These are phyloP conservation scores for Paragorgia papillata DNA, from an alignment of 92 coral and sea anemone species.

Conservation along the genomic window DNA sequence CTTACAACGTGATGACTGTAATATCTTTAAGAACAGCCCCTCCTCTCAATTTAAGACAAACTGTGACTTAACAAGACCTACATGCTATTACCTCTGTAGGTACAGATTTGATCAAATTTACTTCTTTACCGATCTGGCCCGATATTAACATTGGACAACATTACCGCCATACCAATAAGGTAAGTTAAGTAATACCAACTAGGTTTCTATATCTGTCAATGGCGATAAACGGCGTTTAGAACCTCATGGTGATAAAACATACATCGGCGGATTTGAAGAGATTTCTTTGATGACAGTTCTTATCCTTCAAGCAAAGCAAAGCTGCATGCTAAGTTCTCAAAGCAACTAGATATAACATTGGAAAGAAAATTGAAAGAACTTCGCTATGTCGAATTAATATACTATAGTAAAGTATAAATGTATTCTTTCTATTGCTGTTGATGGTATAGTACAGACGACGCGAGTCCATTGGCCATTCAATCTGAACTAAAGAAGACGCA, in stretches of 20 bases:
- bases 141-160: not conserved
- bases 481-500: no score
- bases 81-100: no score
- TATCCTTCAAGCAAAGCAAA: not conserved
- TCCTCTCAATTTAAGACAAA: not conserved
- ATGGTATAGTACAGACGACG: no score
- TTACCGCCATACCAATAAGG: not conserved
- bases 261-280: not conserved
- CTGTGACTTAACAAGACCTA: not conserved
- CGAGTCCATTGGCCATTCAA: no score
- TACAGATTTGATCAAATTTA: not conserved
- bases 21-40: not conserved
- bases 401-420: no score
- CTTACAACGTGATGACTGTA: not conserved
- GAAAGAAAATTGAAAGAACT: no score
- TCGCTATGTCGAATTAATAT: no score
- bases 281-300: constrained; percentile 1
- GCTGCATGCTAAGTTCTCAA: not conserved
- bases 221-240: not conserved
- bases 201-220: not conserved
- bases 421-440: no score
- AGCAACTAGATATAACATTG: not conserved
- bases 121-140: not conserved
- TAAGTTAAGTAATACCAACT: not conserved
- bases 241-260: not conserved